phyloP scores from a whole-genome alignment of 2,888 invertebrate species.

The Drosophila putrida region DNA sequence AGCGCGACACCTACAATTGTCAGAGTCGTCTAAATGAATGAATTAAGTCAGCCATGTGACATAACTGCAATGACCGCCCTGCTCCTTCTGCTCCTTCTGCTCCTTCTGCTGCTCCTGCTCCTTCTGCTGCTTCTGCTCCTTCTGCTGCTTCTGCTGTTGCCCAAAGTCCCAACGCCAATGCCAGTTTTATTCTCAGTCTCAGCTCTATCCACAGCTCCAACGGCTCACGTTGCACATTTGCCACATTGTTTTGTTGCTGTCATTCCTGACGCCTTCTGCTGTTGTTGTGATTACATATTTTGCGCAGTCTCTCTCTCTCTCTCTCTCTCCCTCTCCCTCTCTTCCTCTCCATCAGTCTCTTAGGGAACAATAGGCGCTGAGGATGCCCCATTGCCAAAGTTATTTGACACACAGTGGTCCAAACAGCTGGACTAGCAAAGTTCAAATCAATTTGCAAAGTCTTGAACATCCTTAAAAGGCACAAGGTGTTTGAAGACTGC shows the following conservation, averaged over 20 bases:
- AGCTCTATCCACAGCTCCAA: slow-evolving; percentile 19
- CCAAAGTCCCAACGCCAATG: slow-evolving; percentile 6
- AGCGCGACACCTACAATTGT: slow-evolving; percentile 76
- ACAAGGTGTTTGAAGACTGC: too few species aligned
- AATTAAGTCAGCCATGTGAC: slow-evolving; percentile 79
- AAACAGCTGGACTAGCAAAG: too few species aligned
- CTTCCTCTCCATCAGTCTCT: neutral
- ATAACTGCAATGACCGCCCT: slow-evolving; percentile 72
- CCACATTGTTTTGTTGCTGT: slow-evolving; percentile 72
- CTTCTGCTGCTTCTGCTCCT: too few species aligned
- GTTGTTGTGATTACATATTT: slow-evolving; percentile 62
- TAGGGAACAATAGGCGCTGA: slow-evolving; percentile 44
- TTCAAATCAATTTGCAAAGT: too few species aligned
- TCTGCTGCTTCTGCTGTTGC: neutral
- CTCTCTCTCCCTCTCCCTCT: neutral
- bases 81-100: neutral
- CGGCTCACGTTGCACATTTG: slow-evolving; percentile 69
- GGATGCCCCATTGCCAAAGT: slow-evolving; percentile 59
- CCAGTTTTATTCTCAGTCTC: slow-evolving; percentile 1
- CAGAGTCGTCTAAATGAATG: slow-evolving; percentile 75
- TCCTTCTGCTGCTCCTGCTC: too few species aligned
- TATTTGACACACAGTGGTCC: slow-evolving; percentile 61
- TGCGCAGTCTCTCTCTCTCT: slow-evolving; percentile 13
- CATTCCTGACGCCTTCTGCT: slow-evolving; percentile 48
- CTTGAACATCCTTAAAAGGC: too few species aligned